Evolutionary conservation across 2,797 vertebrate species (phyloP), one percentile per base, ranked within the genome.

Genomic region (Dermochelys coriacea): DNA sequence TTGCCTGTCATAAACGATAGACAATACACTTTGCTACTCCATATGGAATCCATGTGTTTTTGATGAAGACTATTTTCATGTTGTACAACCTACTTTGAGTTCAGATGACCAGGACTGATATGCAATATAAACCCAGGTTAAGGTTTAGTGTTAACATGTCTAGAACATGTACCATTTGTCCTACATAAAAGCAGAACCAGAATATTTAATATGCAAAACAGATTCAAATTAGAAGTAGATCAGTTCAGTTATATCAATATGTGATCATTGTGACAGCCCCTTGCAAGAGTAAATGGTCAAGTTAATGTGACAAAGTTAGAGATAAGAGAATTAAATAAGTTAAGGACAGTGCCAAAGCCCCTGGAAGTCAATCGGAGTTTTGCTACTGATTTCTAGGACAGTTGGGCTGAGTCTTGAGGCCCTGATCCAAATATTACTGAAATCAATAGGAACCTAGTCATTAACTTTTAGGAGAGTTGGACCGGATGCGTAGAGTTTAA

Each of bases 1-100:
- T 25, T 90, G 27, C 18, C 50, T 86, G 83, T 89, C 89, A 95
- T 80, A 96, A 95, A 84, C 88, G 5, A 95, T 88, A 90, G 86
- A 84, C 5, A 94, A 31, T 6, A 10, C 61, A 59, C 54, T 95
- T 91, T 95, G 57, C 75, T 95, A 82, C 74, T 88, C 51, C 64
- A 81, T 4, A 16, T 74, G 31, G 87, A 94, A 91, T n/a, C 61
- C 52, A 59, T 81, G 82, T 71, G 74, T 90, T 57, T 79, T 86
- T 81, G 64, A 10, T 82, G 59, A 41, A 80, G 25, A 91, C 8
- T 94, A 82, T 91, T 91, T 74, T 90, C 9, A 75, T 81, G 89
- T 18, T 81, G 90, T 83, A 41, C 57, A 80, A 84, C 61, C n/a
- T 80, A 37, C 31, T n/a, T 61, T 84, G 51, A 45, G 93, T 1